Evolutionary conservation across 2,797 vertebrate genomes (phyloP).

Genomic region (Caiman crocodilus): DNA sequence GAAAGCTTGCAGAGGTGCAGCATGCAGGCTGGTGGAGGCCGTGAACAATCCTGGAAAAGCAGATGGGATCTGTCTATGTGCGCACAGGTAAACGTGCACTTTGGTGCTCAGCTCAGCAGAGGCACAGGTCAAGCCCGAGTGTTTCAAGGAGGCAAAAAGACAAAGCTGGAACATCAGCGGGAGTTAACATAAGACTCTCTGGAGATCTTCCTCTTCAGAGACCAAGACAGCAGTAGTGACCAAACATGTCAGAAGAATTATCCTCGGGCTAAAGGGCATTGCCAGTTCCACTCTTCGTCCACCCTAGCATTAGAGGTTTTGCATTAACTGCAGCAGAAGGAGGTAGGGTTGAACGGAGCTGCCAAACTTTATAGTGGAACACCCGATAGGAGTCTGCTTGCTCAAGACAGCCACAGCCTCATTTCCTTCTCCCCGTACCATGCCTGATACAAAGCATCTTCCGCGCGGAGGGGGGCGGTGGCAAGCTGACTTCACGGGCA

Average conservation of each 20-base stretch:
- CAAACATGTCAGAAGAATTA: not conserved
- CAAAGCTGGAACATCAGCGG: not conserved
- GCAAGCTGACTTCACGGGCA: not conserved
- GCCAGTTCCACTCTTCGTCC: not conserved
- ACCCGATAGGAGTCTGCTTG: not conserved
- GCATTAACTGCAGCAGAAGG: not conserved
- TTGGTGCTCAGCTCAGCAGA: not conserved
- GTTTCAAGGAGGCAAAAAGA: not conserved
- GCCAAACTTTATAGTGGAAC: not conserved
- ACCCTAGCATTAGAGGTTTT: not conserved
- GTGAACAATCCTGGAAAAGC: rapidly evolving
- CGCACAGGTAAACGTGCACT: not conserved
- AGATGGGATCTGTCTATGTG: not conserved
- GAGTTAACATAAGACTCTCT: not conserved
- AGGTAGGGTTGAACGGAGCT: not conserved
- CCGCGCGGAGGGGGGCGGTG: rapidly evolving
- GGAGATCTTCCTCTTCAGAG: not conserved
- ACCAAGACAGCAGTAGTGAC: not conserved
- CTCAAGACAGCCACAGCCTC: not conserved
- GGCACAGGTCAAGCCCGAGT: not conserved
- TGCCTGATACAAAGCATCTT: rapidly evolving
- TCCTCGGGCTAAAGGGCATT: not conserved
- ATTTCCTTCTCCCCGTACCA: not conserved
- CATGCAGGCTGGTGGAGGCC: rapidly evolving
- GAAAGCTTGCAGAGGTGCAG: too few relatives aligned